Evolutionary conservation across 23 tunicate species (phyloP).

Genomic region (Trididemnum nubilum): DNA sequence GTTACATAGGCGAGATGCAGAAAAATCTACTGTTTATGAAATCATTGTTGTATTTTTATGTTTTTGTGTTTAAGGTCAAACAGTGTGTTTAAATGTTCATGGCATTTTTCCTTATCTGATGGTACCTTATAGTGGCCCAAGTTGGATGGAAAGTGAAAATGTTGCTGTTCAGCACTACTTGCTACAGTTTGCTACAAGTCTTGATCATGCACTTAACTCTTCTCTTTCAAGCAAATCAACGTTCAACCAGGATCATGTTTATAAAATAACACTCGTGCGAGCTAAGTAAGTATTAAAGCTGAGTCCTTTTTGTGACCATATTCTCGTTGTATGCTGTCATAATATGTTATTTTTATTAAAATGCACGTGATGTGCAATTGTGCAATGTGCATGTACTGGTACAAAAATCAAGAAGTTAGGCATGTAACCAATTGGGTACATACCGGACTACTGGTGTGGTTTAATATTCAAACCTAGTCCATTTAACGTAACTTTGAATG

Average conservation of each 20-base stretch:
- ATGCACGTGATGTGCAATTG: no score
- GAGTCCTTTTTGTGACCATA: background rate
- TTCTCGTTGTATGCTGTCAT: background rate
- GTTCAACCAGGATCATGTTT: conserved; percentile 64
- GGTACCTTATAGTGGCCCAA: conserved; percentile 70
- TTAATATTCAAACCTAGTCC: no score
- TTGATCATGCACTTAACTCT: conserved; percentile 70
- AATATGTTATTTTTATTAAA: no score
- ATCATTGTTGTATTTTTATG: no score
- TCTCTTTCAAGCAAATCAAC: conserved; percentile 13
- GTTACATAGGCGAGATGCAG: no score
- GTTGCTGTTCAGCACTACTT: conserved; percentile 38
- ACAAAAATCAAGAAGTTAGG: no score
- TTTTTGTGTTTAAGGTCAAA: conserved; percentile 62
- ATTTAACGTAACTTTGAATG: no score
- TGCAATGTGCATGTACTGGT: no score
- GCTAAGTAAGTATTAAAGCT: conserved; percentile 58
- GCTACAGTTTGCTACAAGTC: conserved; percentile 56
- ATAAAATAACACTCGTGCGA: conserved; percentile 53
- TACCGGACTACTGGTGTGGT: no score
- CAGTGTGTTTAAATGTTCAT: conserved; percentile 76
- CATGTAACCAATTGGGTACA: no score
- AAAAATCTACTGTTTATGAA: no score
- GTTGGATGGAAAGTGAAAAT: conserved; percentile 19
- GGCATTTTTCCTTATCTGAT: conserved; percentile 82